Conservation (phyloP, 2,888 invertebrate genomes). For the Clepsis dumicolana region DNA sequence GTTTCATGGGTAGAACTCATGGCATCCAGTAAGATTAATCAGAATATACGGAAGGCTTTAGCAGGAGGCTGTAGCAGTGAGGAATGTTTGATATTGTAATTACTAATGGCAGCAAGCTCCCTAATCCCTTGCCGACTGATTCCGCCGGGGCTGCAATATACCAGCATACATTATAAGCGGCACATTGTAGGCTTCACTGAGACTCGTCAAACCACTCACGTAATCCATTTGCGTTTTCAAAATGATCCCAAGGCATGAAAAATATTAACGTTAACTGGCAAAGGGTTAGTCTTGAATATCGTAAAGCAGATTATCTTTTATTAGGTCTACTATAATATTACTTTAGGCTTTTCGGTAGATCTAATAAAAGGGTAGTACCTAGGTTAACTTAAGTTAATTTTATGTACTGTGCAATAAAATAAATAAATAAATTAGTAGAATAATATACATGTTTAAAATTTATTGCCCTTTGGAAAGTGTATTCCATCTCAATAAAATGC, state of each 20-base stretch:
- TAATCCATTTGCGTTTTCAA: conserved; percentile 5
- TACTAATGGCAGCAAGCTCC: conserved; percentile 36
- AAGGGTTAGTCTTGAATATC: background rate
- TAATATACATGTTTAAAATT: no score
- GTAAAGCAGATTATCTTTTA: no score
- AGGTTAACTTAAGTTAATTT: no score
- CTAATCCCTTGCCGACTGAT: conserved; percentile 26
- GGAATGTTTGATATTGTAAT: conserved; percentile 37
- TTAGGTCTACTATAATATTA: no score
- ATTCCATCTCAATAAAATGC: background rate
- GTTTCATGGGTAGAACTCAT: conserved; percentile 2
- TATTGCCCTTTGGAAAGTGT: no score
- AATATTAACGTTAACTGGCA: background rate
- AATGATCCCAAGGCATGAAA: background rate
- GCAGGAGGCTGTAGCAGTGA: background rate
- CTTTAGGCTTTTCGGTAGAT: no score
- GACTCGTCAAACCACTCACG: conserved; percentile 25
- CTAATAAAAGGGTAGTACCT: no score
- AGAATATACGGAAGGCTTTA: conserved; percentile 8
- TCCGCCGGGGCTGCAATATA: conserved; percentile 15
- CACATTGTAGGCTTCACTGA: conserved; percentile 12
- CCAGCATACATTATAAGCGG: conserved; percentile 17
- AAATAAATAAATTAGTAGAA: no score
- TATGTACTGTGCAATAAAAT: no score
- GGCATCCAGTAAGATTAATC: conserved; percentile 11